phyloP scores from a whole-genome alignment of 2,797 vertebrate genomes.

The Nothura maculosa region DNA sequence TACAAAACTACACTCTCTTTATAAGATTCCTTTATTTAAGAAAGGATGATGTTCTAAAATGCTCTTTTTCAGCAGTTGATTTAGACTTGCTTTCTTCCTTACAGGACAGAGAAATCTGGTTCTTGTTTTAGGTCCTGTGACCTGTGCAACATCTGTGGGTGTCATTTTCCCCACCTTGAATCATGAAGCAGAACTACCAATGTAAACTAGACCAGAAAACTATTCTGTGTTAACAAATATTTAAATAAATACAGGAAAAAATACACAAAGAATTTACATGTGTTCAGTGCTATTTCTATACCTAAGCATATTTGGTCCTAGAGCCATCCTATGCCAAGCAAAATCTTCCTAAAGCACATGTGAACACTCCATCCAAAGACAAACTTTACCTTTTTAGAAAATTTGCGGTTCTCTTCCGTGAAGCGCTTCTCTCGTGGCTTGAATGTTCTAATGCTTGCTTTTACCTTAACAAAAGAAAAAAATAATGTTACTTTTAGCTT shows the following conservation, averaged over 20 bases:
- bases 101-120: neutral
- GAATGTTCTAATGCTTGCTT: slow-evolving; percentile 92
- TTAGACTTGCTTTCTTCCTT: neutral
- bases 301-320: slow-evolving; percentile 10
- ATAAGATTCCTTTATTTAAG: neutral
- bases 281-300: slow-evolving; percentile 4
- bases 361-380: neutral
- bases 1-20: neutral
- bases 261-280: slow-evolving; percentile 1
- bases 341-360: neutral
- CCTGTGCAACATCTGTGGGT: neutral
- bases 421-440: slow-evolving; percentile 89
- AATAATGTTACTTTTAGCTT: neutral
- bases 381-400: slow-evolving; percentile 93
- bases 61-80: neutral
- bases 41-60: neutral
- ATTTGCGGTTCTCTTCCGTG: slow-evolving; percentile 89
- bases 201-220: slow-evolving; percentile 45
- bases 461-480: slow-evolving; percentile 82
- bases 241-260: slow-evolving; percentile 20
- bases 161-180: neutral
- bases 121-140: neutral
- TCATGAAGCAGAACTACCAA: neutral
- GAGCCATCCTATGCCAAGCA: neutral
- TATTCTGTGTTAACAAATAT: slow-evolving; percentile 18